Percentiles rank a stretch among this genome's conserved stretches.
Conservation (phyloP, 2,797 vertebrate species). For the Crypturellus tataupa region DNA sequence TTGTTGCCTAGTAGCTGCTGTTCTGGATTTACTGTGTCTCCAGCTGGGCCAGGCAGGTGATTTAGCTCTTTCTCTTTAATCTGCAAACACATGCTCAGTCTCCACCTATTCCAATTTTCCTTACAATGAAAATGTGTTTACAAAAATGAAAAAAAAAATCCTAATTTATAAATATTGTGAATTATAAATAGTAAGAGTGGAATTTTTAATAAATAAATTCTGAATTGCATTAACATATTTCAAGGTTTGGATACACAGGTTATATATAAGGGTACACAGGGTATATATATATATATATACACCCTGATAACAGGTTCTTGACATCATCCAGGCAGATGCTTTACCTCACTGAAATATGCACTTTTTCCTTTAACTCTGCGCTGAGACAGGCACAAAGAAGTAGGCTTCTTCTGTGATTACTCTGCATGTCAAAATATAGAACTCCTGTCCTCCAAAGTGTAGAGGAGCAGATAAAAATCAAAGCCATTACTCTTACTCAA, state of each 20-base stretch:
- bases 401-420: neutral
- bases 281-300: too few species aligned
- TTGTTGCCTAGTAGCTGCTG: neutral
- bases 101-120: neutral
- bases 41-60: neutral
- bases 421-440: neutral
- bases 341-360: neutral
- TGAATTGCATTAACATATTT: neutral
- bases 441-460: neutral
- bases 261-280: too few species aligned
- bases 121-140: neutral
- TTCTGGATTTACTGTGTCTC: neutral
- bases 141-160: neutral
- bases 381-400: neutral
- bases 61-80: neutral
- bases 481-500: neutral
- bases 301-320: neutral
- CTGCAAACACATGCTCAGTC: neutral
- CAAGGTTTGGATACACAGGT: neutral
- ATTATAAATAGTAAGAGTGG: neutral
- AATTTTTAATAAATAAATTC: neutral
- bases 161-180: neutral
- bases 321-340: neutral
- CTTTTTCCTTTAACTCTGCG: neutral
- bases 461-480: slow-evolving; percentile 1